phyloP scores from a whole-genome alignment of 2,888 invertebrate species.

The Archips crataeganus region DNA sequence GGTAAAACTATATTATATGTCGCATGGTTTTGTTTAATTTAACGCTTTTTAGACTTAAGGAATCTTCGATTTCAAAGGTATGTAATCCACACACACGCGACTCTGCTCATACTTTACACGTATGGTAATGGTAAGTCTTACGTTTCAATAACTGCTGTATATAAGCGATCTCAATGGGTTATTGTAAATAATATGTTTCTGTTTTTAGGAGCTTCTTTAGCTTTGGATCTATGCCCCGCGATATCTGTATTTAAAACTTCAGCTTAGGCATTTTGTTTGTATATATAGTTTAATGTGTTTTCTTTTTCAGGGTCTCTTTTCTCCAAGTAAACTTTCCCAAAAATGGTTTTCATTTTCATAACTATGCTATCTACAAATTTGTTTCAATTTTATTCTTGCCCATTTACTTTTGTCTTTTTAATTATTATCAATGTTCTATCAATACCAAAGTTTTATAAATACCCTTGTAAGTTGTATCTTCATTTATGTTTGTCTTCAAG shows the following conservation, averaged over 20 bases:
- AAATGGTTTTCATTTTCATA: not conserved
- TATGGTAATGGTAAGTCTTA: constrained; percentile 38
- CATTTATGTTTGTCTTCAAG: not conserved
- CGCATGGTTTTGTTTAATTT: constrained; percentile 48
- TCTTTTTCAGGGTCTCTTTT: constrained; percentile 15
- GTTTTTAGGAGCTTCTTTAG: constrained; percentile 58
- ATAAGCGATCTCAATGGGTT: constrained; percentile 55
- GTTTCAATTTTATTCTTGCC: not conserved
- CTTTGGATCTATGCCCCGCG: constrained; percentile 47
- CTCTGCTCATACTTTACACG: constrained; percentile 30
- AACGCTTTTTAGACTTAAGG: constrained; percentile 48
- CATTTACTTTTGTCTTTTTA: not conserved
- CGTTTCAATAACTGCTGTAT: constrained; percentile 73
- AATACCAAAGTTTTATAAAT: not conserved
- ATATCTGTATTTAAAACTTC: constrained; percentile 18
- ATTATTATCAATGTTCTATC: not conserved
- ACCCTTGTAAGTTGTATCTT: not conserved
- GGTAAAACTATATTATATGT: constrained; percentile 63
- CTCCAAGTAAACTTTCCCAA: not conserved
- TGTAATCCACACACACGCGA: constrained; percentile 31
- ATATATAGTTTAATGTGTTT: constrained; percentile 3
- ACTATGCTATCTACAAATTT: not conserved
- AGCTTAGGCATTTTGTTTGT: constrained; percentile 40
- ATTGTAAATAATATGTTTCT: constrained; percentile 59
- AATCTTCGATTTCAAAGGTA: constrained; percentile 29